Percentiles rank a stretch among this genome's conserved stretches.
These are phyloP conservation scores for Tonatia bakeri DNA, from an alignment of 2,113 vertebrate species.

Conservation along the genomic window DNA sequence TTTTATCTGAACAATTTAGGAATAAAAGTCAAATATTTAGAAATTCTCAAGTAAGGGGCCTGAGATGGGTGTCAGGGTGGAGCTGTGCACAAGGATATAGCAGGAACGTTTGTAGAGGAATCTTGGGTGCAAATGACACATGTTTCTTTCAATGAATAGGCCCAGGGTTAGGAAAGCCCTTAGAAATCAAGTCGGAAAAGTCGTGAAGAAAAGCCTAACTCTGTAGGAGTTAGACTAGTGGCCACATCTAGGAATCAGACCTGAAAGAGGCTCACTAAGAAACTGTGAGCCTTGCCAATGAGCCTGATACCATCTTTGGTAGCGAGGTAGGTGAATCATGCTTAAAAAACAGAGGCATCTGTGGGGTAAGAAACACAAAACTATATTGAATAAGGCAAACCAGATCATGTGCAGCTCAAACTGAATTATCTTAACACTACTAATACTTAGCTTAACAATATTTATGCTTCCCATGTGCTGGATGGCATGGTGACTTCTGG, in stretches of 20 bases:
- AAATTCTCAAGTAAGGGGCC: background rate
- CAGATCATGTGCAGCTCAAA: background rate
- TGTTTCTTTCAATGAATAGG: background rate
- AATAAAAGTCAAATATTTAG: background rate
- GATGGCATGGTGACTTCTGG: background rate
- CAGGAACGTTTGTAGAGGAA: background rate
- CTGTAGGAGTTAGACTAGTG: background rate
- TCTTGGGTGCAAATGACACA: background rate
- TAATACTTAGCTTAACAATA: background rate
- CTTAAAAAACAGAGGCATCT: background rate
- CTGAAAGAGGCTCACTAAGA: background rate
- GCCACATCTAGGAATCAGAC: background rate
- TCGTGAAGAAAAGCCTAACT: background rate
- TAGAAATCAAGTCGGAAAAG: background rate
- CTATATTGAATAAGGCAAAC: background rate
- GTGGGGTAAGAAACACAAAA: background rate
- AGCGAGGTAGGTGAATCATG: background rate
- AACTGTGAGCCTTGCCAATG: background rate
- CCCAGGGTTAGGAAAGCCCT: background rate
- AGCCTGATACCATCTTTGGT: background rate
- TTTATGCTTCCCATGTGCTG: background rate
- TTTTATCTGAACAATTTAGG: background rate
- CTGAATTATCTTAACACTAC: background rate
- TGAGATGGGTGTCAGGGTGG: accelerated
- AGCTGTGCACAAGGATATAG: background rate